Percentiles rank a stretch among this genome's conserved stretches.
phyloP scores from a whole-genome alignment of 2,113 vertebrate species.

The Ptilonorhynchus violaceus region DNA sequence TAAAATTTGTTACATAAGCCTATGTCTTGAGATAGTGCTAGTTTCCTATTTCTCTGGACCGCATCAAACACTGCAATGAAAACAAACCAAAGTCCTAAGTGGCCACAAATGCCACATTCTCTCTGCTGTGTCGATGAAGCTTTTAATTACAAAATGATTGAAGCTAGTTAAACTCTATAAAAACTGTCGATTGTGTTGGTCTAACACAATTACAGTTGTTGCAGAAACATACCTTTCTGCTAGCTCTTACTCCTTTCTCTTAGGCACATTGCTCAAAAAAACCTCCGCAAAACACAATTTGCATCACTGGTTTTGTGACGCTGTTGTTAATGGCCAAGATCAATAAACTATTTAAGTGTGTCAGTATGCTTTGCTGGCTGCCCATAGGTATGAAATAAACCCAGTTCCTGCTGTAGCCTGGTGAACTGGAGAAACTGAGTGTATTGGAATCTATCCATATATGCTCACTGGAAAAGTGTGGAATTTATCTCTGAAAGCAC shows the following conservation, averaged over 20 bases:
- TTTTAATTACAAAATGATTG: constrained; percentile 18
- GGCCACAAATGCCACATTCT: neutral
- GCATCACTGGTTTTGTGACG: constrained; percentile 48
- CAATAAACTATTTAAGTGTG: constrained; percentile 62
- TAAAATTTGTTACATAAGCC: neutral
- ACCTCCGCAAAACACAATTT: neutral
- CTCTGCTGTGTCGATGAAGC: neutral
- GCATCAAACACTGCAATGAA: neutral
- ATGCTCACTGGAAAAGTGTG: neutral
- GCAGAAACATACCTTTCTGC: constrained; percentile 12
- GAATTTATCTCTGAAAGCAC: constrained; percentile 33
- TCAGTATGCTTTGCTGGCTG: constrained; percentile 57
- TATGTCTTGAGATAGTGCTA: neutral
- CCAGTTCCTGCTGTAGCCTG: neutral
- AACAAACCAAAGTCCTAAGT: neutral
- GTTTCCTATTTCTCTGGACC: neutral
- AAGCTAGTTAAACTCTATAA: constrained; percentile 18
- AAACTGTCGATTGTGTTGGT: neutral
- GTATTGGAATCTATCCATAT: constrained; percentile 3
- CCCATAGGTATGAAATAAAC: constrained; percentile 39
- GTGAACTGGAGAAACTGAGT: neutral
- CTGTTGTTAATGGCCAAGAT: constrained; percentile 27
- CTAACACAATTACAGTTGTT: neutral
- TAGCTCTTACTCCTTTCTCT: constrained; percentile 20
- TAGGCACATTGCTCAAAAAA: neutral